phyloP scores from a whole-genome alignment of 1,140 invertebrate genomes.

The Bombyx mandarina region DNA sequence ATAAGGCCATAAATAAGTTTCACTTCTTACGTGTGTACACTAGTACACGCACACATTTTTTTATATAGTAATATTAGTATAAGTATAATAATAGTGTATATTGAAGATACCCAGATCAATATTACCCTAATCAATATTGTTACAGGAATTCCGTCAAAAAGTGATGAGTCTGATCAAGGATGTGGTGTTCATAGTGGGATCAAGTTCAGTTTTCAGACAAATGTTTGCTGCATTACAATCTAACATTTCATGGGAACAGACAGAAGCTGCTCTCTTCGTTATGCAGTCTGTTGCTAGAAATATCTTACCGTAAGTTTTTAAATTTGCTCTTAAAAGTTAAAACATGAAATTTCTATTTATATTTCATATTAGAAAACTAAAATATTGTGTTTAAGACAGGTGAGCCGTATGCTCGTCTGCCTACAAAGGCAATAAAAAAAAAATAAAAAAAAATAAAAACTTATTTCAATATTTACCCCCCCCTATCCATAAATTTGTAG shows the following conservation, averaged over 20 bases:
- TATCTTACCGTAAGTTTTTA: conserved; percentile 89
- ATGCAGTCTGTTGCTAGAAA: conserved; percentile 97
- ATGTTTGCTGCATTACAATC: conserved; percentile 84
- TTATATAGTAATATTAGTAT: too few species aligned
- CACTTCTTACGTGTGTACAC: too few species aligned
- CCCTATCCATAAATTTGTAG: too few species aligned
- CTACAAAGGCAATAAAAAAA: too few species aligned
- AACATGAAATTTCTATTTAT: too few species aligned
- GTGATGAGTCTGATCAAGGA: conserved; percentile 96
- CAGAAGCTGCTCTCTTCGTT: conserved; percentile 95
- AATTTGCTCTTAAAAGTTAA: neutral
- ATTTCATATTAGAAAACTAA: neutral
- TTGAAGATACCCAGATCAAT: neutral
- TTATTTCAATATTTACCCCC: too few species aligned
- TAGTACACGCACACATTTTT: too few species aligned
- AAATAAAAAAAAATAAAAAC: too few species aligned
- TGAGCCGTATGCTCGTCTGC: too few species aligned
- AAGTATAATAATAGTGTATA: neutral
- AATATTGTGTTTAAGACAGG: neutral
- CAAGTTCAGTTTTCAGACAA: conserved; percentile 91
- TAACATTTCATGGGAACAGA: conserved; percentile 87
- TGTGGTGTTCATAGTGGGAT: conserved; percentile 97
- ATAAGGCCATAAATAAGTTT: too few species aligned
- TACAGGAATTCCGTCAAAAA: conserved; percentile 88
- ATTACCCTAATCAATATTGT: neutral